These are phyloP conservation scores for Condylostylus longicornis DNA, from an alignment of 1,140 invertebrate genomes.

Conservation along the genomic window DNA sequence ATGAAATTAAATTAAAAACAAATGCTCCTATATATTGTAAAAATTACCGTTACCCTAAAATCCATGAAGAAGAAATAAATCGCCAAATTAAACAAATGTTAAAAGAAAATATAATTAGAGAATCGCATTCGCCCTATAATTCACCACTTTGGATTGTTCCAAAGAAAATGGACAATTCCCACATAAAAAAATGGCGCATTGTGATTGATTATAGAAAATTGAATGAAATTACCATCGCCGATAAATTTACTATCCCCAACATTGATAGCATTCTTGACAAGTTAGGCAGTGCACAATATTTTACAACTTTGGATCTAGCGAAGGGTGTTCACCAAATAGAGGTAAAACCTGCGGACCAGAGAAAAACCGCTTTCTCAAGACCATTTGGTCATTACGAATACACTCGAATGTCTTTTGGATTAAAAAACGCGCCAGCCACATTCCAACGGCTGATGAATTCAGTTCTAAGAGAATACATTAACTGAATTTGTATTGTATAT, in stretches of 20 bases:
- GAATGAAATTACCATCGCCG: constrained; percentile 19
- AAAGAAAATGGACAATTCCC: constrained; percentile 10
- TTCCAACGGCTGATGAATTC: no score
- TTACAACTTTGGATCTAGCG: constrained; percentile 33
- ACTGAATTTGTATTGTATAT: no score
- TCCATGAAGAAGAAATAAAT: background rate
- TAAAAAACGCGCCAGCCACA: no score
- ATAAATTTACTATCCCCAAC: constrained; percentile 34
- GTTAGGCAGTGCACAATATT: constrained; percentile 26
- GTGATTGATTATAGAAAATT: constrained; percentile 29
- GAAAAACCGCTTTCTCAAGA: constrained; percentile 35
- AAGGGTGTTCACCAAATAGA: constrained; percentile 37
- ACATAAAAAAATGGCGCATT: constrained; percentile 14
- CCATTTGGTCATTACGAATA: constrained; percentile 18
- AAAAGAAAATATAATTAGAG: background rate
- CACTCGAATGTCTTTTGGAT: constrained; percentile 14
- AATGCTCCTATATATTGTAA: constrained; percentile 4
- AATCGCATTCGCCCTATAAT: constrained; percentile 31
- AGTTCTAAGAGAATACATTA: no score
- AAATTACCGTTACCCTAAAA: background rate
- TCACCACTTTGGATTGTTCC: constrained; percentile 9
- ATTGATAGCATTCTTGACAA: constrained; percentile 25
- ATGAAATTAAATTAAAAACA: background rate
- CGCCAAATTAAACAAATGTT: background rate
- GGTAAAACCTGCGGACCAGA: constrained; percentile 19